Conservation (phyloP, 2,888 invertebrate genomes). For the Rhagophthalmus giganteus region DNA sequence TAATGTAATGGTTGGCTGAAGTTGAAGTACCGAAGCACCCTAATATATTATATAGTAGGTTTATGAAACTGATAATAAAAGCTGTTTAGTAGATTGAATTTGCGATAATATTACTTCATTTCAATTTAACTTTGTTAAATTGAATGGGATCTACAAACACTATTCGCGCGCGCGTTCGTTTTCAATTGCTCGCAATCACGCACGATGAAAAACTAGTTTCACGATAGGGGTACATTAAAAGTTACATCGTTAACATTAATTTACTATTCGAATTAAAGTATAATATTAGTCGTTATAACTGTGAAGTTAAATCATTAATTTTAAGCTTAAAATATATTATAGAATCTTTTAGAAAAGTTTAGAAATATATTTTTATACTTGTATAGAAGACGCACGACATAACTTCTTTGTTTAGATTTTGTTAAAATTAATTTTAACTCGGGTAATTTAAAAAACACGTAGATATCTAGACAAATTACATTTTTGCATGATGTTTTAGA, state of each 20-base stretch:
- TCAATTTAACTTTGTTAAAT: slow-evolving; percentile 36
- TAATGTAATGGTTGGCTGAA: too few relatives aligned
- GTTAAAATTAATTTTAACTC: too few relatives aligned
- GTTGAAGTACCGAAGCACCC: not conserved
- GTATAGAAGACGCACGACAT: not conserved
- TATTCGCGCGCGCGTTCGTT: slow-evolving; percentile 36
- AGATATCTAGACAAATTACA: slow-evolving; percentile 19
- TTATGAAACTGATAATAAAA: too few relatives aligned
- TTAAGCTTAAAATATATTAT: too few relatives aligned
- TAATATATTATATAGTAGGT: not conserved
- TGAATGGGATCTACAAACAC: slow-evolving; percentile 35
- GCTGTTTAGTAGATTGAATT: slow-evolving; percentile 17
- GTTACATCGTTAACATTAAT: not conserved
- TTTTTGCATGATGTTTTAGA: slow-evolving; percentile 10
- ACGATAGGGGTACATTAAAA: not conserved
- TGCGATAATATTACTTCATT: slow-evolving; percentile 32
- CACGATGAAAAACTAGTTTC: not conserved
- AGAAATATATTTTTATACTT: not conserved
- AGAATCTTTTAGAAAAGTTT: not conserved
- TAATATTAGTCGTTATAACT: not conserved
- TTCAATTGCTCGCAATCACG: slow-evolving; percentile 18
- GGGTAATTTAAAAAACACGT: too few relatives aligned
- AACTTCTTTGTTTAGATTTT: too few relatives aligned
- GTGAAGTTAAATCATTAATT: not conserved
- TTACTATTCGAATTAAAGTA: not conserved